These are phyloP conservation scores for Orussus abietinus DNA, from an alignment of 1,140 invertebrate species.

Conservation along the genomic window DNA sequence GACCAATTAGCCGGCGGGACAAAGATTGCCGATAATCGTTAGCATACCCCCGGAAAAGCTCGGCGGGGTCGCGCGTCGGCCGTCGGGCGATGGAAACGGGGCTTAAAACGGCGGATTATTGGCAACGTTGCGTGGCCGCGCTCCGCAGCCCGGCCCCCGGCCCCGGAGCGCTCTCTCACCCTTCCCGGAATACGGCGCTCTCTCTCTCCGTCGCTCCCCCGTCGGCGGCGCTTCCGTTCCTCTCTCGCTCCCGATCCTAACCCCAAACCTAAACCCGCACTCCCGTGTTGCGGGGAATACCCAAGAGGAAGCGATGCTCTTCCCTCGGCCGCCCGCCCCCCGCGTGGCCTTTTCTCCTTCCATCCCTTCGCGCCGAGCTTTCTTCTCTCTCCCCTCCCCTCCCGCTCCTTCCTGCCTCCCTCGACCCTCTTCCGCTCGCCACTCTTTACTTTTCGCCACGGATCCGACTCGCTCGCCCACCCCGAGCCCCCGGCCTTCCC, in stretches of 20 bases:
- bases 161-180: slow-evolving; percentile 1
- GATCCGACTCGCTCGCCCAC: slow-evolving; percentile 7
- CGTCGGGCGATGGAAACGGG: slow-evolving; percentile 13
- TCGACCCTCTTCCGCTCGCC: slow-evolving; percentile 12
- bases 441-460: slow-evolving; percentile 11
- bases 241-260: slow-evolving; percentile 23
- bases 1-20: neutral
- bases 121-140: slow-evolving; percentile 17
- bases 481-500: too few species aligned
- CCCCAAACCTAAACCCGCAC: slow-evolving; percentile 29
- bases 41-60: neutral
- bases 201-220: neutral
- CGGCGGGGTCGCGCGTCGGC: neutral
- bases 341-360: neutral
- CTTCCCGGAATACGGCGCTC: too few species aligned
- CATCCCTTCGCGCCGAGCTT: slow-evolving; percentile 2
- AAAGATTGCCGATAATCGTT: slow-evolving; percentile 1
- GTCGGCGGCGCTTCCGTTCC: slow-evolving; percentile 2
- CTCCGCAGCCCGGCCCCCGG: slow-evolving; percentile 1
- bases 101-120: slow-evolving; percentile 12
- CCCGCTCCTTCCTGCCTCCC: slow-evolving; percentile 8
- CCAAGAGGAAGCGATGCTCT: slow-evolving; percentile 13
- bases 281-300: too few species aligned
- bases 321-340: slow-evolving; percentile 1
- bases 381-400: neutral